Percentiles rank a stretch among this genome's conserved stretches.
Conservation (phyloP, 2,797 vertebrate genomes). For the Molossus molossus region DNA sequence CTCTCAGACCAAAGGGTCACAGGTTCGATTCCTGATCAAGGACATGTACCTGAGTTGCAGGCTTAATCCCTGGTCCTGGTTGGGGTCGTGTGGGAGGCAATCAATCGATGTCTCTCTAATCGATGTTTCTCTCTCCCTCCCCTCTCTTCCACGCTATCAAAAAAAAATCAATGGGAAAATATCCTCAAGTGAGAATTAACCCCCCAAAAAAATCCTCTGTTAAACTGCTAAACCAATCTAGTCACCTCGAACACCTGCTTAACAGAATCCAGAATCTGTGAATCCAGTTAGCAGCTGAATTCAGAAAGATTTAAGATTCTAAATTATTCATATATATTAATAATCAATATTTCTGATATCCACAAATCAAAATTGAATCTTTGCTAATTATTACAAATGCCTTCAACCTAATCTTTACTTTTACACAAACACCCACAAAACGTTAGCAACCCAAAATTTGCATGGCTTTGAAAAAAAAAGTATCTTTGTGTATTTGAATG, state of each 20-base stretch:
- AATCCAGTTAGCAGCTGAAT: conserved; percentile 32
- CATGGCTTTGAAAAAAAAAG: neutral
- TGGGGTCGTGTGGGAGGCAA: no score
- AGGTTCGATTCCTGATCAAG: no score
- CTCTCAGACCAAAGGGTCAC: no score
- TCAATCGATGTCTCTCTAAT: no score
- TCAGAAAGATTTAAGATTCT: conserved; percentile 54
- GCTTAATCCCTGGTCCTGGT: no score
- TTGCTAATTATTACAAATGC: conserved; percentile 59
- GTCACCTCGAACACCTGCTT: conserved; percentile 51
- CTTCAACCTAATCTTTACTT: conserved; percentile 18
- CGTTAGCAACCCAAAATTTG: conserved; percentile 45
- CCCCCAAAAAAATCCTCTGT: neutral
- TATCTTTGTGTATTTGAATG: conserved; percentile 42
- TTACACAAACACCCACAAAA: conserved; percentile 43
- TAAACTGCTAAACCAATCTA: conserved; percentile 56
- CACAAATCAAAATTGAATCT: conserved; percentile 65
- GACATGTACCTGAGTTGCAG: no score
- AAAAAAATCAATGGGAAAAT: no score
- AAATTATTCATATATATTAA: conserved; percentile 34
- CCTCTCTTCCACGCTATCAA: no score
- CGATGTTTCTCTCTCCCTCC: no score
- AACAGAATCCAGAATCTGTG: conserved; percentile 56
- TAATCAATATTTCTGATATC: conserved; percentile 35
- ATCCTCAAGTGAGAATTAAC: no score